Evolutionary conservation across 2,113 vertebrate species (phyloP), one percentile per base, ranked within the genome.

Genomic region (Acanthisitta chloris): DNA sequence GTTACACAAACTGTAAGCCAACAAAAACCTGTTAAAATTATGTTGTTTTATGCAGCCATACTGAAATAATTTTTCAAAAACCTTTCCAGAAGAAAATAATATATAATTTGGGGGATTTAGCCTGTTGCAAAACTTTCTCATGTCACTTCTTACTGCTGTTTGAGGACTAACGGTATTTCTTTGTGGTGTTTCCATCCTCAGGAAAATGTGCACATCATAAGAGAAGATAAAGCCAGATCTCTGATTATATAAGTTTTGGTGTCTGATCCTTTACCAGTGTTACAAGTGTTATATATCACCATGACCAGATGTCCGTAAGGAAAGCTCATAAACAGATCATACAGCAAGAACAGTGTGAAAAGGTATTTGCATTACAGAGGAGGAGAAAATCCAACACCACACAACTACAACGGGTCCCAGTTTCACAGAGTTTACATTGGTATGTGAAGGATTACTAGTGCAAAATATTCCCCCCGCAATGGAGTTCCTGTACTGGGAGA

Each of bases 1-100:
- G 62, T 67, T 77, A 93, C 13, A 71, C 4, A 8, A 93, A 51
- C 25, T 62, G 31, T 55, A 88, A 71, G 96, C 93, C 97, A 97
- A 95, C 20, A 92, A 36, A 97, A 95, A 72, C 43, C 87, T 70
- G 57, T 84, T 82, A 76, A 92, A 93, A 92, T 88, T 33, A 71
- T 14, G n/a, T 58, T 86, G 54, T 5, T 94, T 88, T 92, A 90
- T 49, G 51, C 26, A 85, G 54, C 7, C 81, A 90, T 43, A 82
- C 36, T 92, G 91, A 93, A 96, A 91, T 77, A 48, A 66, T 90
- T 88, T 34, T 6, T 14, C 0, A 34, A 71, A 91, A 69, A 55
- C 1, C 36, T 65, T 90, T 92, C 81, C 65, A 88, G 72, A 87
- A 74, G 52, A 84, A 85, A 91, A 69, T 48, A 0, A 55, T 26